phyloP scores from a whole-genome alignment of 1,140 invertebrate species.

The Apis laboriosa region DNA sequence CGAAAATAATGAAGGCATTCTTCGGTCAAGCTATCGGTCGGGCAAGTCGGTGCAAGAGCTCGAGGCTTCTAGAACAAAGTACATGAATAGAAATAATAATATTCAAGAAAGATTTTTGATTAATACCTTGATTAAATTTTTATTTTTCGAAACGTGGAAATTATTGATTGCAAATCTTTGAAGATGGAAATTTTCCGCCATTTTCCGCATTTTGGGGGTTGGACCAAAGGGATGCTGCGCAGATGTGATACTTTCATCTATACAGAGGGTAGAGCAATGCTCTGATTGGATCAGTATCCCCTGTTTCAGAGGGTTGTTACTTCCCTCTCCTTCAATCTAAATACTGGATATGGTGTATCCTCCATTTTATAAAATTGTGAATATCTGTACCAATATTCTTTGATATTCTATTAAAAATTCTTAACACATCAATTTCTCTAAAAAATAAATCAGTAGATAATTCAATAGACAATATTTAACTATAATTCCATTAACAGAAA shows the following conservation, averaged over 20 bases:
- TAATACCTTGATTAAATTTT: background rate
- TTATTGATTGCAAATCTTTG: too few species aligned
- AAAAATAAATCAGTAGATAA: too few species aligned
- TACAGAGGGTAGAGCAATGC: background rate
- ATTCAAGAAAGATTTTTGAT: background rate
- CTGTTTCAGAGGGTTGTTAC: background rate
- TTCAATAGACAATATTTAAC: too few species aligned
- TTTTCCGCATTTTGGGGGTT: constrained; percentile 44
- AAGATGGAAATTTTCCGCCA: constrained; percentile 29
- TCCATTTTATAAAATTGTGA: constrained; percentile 1
- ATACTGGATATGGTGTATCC: background rate
- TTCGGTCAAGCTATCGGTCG: constrained; percentile 7
- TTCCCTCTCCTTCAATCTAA: background rate
- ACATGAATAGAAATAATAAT: background rate
- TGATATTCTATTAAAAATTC: background rate
- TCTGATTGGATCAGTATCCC: constrained; percentile 49
- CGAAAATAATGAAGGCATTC: constrained; percentile 25
- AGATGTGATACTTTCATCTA: background rate
- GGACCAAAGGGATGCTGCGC: constrained; percentile 62
- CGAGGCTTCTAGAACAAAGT: constrained; percentile 31
- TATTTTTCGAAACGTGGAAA: too few species aligned
- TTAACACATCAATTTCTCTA: background rate
- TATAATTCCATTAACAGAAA: too few species aligned
- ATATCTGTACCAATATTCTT: background rate
- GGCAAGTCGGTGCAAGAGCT: constrained; percentile 28